phyloP scores from a whole-genome alignment of 2,113 vertebrate genomes.

The Erythrocercus mccallii region DNA sequence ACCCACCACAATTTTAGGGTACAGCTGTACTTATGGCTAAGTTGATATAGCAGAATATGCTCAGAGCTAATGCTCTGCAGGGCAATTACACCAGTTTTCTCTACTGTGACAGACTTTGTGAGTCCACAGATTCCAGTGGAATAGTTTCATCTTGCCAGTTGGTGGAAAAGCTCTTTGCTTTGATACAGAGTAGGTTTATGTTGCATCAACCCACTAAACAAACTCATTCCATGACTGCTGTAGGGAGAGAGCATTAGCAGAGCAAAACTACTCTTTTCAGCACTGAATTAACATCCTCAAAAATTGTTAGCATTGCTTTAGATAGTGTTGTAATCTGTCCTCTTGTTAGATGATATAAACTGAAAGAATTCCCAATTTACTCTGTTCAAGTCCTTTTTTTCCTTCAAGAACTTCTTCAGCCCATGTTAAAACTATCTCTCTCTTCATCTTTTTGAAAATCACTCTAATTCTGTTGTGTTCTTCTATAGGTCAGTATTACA shows the following conservation, averaged over 20 bases:
- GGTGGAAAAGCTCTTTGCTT: not conserved
- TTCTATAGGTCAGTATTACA: not conserved
- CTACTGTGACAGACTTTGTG: not conserved
- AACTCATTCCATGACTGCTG: not conserved
- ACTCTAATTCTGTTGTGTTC: not conserved
- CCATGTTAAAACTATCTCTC: not conserved
- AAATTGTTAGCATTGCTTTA: not conserved
- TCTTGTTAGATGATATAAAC: not conserved
- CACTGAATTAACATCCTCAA: not conserved
- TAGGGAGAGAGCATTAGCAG: not conserved
- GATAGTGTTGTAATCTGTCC: not conserved
- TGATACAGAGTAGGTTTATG: not conserved
- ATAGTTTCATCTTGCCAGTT: fast-evolving
- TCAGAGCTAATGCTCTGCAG: not conserved
- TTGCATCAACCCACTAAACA: not conserved
- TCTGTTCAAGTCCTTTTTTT: not conserved
- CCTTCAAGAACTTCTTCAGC: not conserved
- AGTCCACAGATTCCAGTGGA: not conserved
- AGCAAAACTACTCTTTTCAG: not conserved
- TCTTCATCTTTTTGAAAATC: not conserved
- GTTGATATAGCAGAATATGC: fast-evolving
- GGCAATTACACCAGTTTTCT: not conserved
- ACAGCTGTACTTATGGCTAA: not conserved
- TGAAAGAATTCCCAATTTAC: not conserved
- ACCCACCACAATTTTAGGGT: not conserved